These are phyloP conservation scores for Clarias batrachus DNA, from an alignment of 2,113 vertebrate species.

Conservation along the genomic window DNA sequence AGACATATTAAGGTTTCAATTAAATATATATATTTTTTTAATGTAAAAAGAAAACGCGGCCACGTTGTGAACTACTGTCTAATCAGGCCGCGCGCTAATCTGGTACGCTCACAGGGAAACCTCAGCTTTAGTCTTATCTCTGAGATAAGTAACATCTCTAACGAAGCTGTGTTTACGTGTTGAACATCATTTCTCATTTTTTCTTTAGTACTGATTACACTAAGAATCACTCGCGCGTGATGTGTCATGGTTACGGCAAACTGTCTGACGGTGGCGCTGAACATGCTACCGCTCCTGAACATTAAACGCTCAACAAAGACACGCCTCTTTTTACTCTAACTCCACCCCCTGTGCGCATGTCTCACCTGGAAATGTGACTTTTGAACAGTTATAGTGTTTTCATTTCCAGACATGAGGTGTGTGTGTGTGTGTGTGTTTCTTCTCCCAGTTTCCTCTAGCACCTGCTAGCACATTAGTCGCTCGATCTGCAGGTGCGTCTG, in stretches of 20 bases:
- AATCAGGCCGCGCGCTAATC: background rate
- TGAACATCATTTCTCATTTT: too few species aligned
- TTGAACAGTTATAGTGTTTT: background rate
- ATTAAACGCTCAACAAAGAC: background rate
- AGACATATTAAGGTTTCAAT: too few species aligned
- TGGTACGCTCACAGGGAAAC: background rate
- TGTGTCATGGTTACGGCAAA: background rate
- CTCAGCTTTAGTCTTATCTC: background rate
- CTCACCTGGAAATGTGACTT: background rate
- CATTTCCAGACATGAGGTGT: background rate
- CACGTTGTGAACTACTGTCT: background rate
- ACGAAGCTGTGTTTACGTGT: too few species aligned
- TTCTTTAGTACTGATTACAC: too few species aligned
- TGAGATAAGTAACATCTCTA: too few species aligned
- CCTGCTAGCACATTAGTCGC: slow-evolving; percentile 46
- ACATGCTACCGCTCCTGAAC: background rate
- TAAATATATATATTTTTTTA: too few species aligned
- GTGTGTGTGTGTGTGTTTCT: background rate
- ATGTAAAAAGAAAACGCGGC: background rate
- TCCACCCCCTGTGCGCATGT: background rate
- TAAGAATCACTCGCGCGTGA: background rate
- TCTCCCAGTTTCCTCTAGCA: slow-evolving; percentile 35
- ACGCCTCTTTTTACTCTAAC: background rate
- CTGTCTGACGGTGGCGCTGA: background rate
- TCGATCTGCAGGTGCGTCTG: slow-evolving; percentile 56